phyloP scores from a whole-genome alignment of 2,113 vertebrate species.

The Phainopepla nitens region DNA sequence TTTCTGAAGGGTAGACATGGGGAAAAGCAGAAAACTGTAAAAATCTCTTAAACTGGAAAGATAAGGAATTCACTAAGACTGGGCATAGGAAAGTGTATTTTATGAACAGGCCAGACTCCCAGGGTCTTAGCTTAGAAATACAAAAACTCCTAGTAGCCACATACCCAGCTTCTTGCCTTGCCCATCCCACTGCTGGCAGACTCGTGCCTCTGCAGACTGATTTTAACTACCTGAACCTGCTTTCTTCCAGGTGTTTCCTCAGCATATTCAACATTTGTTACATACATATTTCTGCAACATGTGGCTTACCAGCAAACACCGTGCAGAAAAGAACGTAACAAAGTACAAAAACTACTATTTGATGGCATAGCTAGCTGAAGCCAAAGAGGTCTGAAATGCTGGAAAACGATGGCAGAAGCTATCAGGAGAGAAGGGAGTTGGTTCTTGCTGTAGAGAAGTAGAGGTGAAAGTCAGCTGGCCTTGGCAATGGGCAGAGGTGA shows the following conservation, averaged over 20 bases:
- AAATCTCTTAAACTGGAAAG: background rate
- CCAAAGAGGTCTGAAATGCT: background rate
- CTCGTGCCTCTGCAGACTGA: background rate
- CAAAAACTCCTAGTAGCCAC: background rate
- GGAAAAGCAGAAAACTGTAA: background rate
- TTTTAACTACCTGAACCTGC: background rate
- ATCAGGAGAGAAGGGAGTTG: background rate
- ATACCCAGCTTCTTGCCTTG: background rate
- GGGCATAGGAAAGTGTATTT: background rate
- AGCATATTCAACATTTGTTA: background rate
- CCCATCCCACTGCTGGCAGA: background rate
- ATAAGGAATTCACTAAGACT: background rate
- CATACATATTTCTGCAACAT: background rate
- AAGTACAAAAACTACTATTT: background rate
- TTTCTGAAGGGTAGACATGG: background rate
- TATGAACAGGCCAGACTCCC: background rate
- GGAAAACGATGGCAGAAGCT: background rate
- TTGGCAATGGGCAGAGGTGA: background rate
- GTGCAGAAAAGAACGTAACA: background rate
- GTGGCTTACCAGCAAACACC: background rate
- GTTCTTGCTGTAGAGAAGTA: background rate
- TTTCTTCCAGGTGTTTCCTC: background rate
- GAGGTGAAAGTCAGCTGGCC: background rate
- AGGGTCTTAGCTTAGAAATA: background rate
- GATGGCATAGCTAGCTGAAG: background rate